A percentile compares a stretch with the other conserved stretches of the same genome.
Conservation (phyloP, 1,140 invertebrate species). For the Artemia franciscana region DNA sequence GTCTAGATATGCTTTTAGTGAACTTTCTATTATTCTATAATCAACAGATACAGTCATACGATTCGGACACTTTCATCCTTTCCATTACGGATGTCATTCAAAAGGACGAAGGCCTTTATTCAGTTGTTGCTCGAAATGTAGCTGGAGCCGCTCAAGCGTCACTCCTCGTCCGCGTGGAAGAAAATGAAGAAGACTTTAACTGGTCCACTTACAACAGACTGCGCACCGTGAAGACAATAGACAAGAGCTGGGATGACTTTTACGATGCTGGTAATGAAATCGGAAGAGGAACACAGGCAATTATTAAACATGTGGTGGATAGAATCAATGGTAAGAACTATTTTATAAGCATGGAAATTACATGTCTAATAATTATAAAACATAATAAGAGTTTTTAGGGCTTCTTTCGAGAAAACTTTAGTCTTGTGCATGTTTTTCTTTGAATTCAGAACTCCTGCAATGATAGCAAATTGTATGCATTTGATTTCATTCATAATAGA, state of each 20-base stretch:
- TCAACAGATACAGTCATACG: constrained; percentile 53
- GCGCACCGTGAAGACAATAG: constrained; percentile 31
- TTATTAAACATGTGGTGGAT: constrained; percentile 68
- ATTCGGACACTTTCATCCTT: constrained; percentile 59
- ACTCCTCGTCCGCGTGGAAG: constrained; percentile 73
- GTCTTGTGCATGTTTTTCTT: no score
- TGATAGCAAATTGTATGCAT: no score
- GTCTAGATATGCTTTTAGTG: no score
- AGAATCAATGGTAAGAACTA: constrained; percentile 37
- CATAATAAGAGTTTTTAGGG: no score
- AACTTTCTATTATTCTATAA: no score
- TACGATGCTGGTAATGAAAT: constrained; percentile 86
- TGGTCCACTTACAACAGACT: constrained; percentile 27
- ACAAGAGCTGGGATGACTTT: constrained; percentile 45
- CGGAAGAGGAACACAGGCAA: constrained; percentile 68
- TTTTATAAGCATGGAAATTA: no score
- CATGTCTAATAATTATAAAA: no score
- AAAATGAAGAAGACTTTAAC: constrained; percentile 36
- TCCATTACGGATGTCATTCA: constrained; percentile 60
- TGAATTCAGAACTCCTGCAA: no score
- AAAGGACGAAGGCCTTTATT: constrained; percentile 81
- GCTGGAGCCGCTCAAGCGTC: constrained; percentile 72
- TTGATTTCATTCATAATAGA: no score
- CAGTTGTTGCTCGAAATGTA: constrained; percentile 69
- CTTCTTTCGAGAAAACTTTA: no score